phyloP scores from a whole-genome alignment of 2,797 vertebrate genomes.

The Eulemur coronatus region DNA sequence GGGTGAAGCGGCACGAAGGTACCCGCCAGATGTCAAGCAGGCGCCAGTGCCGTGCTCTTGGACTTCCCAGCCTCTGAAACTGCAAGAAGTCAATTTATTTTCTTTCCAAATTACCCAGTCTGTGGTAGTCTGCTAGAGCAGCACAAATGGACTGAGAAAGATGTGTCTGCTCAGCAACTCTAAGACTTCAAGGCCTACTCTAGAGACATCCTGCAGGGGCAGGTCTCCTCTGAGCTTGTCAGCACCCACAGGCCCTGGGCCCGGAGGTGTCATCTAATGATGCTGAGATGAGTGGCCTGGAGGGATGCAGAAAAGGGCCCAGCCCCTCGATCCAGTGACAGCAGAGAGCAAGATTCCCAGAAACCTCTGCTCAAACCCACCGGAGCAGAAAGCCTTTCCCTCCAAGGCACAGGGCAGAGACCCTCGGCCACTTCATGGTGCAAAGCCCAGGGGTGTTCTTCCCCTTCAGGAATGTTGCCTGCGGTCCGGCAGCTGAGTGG shows the following conservation, averaged over 20 bases:
- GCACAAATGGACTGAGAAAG: neutral
- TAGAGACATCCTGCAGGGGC: accelerated
- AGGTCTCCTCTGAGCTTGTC: accelerated
- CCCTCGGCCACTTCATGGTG: too few species aligned
- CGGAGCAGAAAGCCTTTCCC: neutral
- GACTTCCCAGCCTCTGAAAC: neutral
- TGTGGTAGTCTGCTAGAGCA: neutral
- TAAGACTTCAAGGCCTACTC: neutral
- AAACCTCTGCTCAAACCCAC: neutral
- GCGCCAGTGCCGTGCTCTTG: neutral
- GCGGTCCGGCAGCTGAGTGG: neutral
- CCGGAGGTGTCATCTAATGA: too few species aligned
- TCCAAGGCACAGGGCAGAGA: accelerated
- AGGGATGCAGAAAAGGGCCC: accelerated
- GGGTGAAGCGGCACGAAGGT: accelerated
- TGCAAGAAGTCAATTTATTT: neutral
- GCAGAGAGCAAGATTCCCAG: neutral
- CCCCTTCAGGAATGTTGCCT: accelerated
- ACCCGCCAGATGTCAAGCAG: too few species aligned
- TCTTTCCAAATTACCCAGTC: neutral
- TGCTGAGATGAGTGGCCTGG: accelerated
- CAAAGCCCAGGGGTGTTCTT: accelerated
- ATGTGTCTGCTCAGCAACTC: accelerated
- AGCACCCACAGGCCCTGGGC: neutral
- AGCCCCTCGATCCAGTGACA: neutral